Evolutionary conservation across 2,888 invertebrate species (phyloP).

Genomic region (Rhagophthalmus giganteus): DNA sequence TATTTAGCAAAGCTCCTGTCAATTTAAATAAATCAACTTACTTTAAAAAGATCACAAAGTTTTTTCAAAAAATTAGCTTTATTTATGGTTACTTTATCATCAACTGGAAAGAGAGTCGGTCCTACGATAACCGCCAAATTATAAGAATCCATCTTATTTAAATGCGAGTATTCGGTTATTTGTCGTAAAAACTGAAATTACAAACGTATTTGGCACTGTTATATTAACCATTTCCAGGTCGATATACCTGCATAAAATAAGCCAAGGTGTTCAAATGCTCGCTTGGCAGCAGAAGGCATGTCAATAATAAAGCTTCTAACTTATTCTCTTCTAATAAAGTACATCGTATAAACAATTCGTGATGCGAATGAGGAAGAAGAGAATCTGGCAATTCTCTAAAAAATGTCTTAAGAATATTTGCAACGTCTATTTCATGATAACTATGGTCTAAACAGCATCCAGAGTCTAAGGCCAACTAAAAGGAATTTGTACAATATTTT

Average conservation of each 20-base stretch:
- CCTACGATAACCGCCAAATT: conserved; percentile 86
- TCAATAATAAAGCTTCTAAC: conserved; percentile 65
- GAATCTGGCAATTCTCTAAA: conserved; percentile 85
- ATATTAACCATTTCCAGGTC: not conserved
- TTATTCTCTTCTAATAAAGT: conserved; percentile 63
- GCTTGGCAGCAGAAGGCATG: conserved; percentile 73
- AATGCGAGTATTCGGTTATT: conserved; percentile 68
- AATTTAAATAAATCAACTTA: conserved; percentile 46
- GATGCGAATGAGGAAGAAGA: conserved; percentile 71
- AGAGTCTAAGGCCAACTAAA: conserved; percentile 69
- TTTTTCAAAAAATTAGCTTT: conserved; percentile 67
- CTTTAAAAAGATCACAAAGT: conserved; percentile 72
- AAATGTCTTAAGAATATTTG: conserved; percentile 83
- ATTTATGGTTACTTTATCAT: conserved; percentile 59
- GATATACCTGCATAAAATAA: conserved; percentile 80
- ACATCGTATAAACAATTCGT: conserved; percentile 76
- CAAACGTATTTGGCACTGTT: not conserved
- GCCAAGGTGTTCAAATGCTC: conserved; percentile 78
- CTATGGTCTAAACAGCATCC: conserved; percentile 71
- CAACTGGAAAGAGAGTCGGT: conserved; percentile 83
- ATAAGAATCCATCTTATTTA: conserved; percentile 81
- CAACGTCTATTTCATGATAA: conserved; percentile 81
- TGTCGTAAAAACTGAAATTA: conserved; percentile 66
- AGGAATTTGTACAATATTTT: not conserved
- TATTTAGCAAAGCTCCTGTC: conserved; percentile 19